These are phyloP conservation scores for Oryzaephilus surinamensis DNA, from an alignment of 1,140 invertebrate species.

Conservation along the genomic window DNA sequence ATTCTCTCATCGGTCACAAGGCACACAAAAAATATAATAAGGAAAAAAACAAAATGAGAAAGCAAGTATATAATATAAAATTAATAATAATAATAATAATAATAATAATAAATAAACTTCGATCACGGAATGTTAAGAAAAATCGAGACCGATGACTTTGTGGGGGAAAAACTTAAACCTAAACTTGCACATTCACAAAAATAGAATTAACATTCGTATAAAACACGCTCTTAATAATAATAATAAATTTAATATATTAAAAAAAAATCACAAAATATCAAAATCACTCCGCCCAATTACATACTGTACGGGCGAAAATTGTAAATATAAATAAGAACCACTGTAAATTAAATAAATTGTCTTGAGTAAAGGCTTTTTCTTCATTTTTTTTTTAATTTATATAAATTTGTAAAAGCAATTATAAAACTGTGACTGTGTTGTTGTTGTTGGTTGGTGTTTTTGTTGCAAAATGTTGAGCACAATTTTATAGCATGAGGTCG, in stretches of 20 bases:
- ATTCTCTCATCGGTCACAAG: constrained; percentile 32
- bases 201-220: constrained; percentile 30
- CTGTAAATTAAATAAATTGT: constrained; percentile 28
- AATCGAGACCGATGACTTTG: constrained; percentile 35
- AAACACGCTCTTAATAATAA: constrained; percentile 28
- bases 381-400: neutral
- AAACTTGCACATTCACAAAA: constrained; percentile 33
- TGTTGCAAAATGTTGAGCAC: constrained; percentile 12
- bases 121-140: constrained; percentile 34
- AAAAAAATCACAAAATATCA: constrained; percentile 38
- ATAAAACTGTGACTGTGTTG: neutral
- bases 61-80: too few relatives aligned
- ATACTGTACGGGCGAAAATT: constrained; percentile 21
- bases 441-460: constrained; percentile 11
- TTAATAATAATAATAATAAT: constrained; percentile 19
- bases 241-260: constrained; percentile 25
- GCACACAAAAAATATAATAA: constrained; percentile 27
- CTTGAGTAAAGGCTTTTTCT: neutral
- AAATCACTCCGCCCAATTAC: constrained; percentile 32
- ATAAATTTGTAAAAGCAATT: neutral
- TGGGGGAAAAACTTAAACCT: constrained; percentile 26
- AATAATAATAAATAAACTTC: constrained; percentile 30
- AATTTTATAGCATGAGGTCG: constrained; percentile 1
- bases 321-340: too few relatives aligned
- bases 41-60: constrained; percentile 21